Evolutionary conservation across 1,140 invertebrate species (phyloP), one percentile per base, ranked within the genome.

Genomic region (Aphaenogaster ashmeadi): DNA sequence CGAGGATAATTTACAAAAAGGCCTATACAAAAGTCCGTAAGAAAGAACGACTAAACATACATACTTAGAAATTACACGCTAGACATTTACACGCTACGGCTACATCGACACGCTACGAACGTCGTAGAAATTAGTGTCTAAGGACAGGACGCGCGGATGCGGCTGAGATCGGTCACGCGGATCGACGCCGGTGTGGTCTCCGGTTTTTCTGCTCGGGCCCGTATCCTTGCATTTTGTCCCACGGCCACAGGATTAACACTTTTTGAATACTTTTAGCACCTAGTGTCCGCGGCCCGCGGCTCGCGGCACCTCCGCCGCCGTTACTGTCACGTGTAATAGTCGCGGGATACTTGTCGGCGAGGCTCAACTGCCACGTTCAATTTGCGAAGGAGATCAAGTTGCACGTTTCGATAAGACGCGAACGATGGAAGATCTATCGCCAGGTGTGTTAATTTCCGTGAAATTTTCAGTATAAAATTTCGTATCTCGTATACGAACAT

Each of bases 191-290:
- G 87, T 64, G 87, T 77, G 67, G 47, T 91, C 85, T 78, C 80
- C 71, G 80, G 33, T 18, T 56, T 7, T 8, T 64, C 33, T 27
- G 27, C 21, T 44, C 87, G 84, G 77, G 91, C 85, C 74, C 62
- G 86, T 79, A 77, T 87, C 80, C 88, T 87, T 87, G 86, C 50
- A 6, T 36, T 89, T 90, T 87, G 89, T 93, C 88, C 88, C 87
- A 81, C 88, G 86, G 89, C 88, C 87, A 90, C 88, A 90, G 87
- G 89, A 91, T 92, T 89, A 92, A 90, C 56, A 90, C 88, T 93
- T 91, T 27, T 89, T 90, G 91, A 92, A 92, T 93, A 94, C 93
- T 92, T 94, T 93, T 94, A 94, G 94, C 94, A 94, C 94, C 94
- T 93, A 93, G 91, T 91, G 90, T 77, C 91, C 89, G 69, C 80